Base-by-base conservation (phyloP, 2,888 invertebrate species). In the Perithous albicinctus region DNA sequence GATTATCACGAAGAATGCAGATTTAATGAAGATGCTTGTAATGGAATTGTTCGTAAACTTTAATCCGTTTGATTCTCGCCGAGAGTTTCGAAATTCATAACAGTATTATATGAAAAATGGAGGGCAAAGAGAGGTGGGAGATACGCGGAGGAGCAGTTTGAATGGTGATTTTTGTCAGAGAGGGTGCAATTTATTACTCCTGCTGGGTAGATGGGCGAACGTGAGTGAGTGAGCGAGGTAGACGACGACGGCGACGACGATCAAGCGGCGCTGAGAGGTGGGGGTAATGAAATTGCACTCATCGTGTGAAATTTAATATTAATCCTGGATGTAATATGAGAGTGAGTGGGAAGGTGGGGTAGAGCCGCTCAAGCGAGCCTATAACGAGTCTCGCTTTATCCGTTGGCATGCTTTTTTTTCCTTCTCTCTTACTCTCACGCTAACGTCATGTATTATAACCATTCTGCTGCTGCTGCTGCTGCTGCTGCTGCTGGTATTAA, bases 221-320 rank as follows among this genome's bases (percentile, higher is more conserved):
- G 72, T 29, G 63, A 56, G 72, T 51, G 61, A 61, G 59, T 20
- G 72, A 46, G 46, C 43, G 41, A 51, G 35, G 18, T 35, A 32
- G 78, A 77, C 80, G 85, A 84, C 84, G 83, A 78, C 86, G 87
- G 86, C 83, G 75, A 41, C 61, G 48, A 67, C 61, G 82, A 77
- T 61, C 67, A 61, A 70, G 78, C 64, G 32, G 15, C 70, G 59
- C 41, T 8, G 64, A 66, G 70, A 84, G 85, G 77, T 84, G 85
- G 85, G 87, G 86, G 86, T 90, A 90, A 91, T 91, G 90, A 91
- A 91, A 91, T 91, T 90, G 90, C 89, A 90, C 90, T 90, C 90
- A 90, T 90, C 90, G 89, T 89, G 89, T 90, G 89, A 90, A 91
- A 91, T 91, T 91, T 91, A 90, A 91, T 91, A 91, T 91, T 91